Base-by-base conservation (phyloP, 2,888 invertebrate genomes). In the Drosophila kambysellisi region DNA sequence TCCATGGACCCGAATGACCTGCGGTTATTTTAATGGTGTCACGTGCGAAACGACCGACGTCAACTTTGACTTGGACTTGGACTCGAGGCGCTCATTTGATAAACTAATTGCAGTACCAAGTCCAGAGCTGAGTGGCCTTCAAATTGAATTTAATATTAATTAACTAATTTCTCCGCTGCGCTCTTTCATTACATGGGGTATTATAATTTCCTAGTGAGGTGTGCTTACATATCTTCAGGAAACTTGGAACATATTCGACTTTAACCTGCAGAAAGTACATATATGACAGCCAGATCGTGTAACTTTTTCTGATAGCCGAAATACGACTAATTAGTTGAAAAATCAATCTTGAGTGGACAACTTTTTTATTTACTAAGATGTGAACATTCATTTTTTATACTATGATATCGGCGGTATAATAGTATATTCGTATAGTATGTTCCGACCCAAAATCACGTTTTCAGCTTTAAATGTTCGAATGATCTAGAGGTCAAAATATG, bases 81-180 rank as follows among this genome's bases (percentile, higher is more conserved):
- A 62, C 82, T 71, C 72, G 58, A 71, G 72, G 68, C 75, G 71
- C 84, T 69, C 88, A 76, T 87, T 85, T 83, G 82, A 79, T 87
- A 83, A 78, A 73, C 84, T 82, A 89, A 89, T 87, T 85, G 75
- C 56, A 17, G 62, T 66, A 20, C 60, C 58, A 61, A 37, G 11
- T 35, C 15, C 9, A 5, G 12, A 17, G 68, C 60, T 58, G 53
- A 52, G 61, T 78, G 41, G 78, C 62, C 50, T 54, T 67, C 65
- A 69, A 86, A 86, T 86, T 86, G 88, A 87, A 86, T 89, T 84
- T 79, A 73, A 84, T 85, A 82, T 84, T 72, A 86, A 87, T 86
- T 87, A 84, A 87, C 82, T 79, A 84, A 86, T 87, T 86, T 79
- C 67, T 66, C 66, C 70, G 80, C 82, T 76, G 74, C 51, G 59